Evolutionary conservation across 2,113 vertebrate species (phyloP).

Genomic region (Baryphthengus martii): DNA sequence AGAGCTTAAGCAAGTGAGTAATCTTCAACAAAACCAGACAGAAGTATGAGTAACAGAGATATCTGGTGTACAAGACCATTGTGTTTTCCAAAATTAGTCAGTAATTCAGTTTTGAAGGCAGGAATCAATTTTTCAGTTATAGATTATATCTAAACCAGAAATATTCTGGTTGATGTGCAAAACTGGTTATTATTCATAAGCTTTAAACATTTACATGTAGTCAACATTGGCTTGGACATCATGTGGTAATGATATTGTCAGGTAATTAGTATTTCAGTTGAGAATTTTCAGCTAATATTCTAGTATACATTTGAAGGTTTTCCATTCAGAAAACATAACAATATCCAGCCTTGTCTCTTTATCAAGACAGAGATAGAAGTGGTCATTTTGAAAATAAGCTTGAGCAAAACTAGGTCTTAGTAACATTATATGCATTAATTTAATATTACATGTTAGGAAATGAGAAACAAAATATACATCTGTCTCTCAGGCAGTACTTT

Average conservation of each 20-base stretch:
- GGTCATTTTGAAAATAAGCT: background rate
- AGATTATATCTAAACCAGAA: background rate
- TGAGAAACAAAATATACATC: background rate
- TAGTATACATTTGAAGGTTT: background rate
- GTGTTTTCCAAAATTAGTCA: background rate
- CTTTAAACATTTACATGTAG: background rate
- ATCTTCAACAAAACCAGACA: background rate
- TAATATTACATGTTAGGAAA: background rate
- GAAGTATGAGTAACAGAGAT: background rate
- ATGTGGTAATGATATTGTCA: accelerated
- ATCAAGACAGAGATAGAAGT: background rate
- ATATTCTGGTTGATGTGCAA: background rate
- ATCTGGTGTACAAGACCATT: background rate
- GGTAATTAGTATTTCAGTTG: background rate
- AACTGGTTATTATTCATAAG: background rate
- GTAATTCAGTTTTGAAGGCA: background rate
- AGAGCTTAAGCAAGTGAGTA: background rate
- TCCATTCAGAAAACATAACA: background rate
- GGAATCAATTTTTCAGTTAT: background rate
- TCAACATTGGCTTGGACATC: background rate
- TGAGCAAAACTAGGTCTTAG: background rate
- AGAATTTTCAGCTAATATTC: background rate
- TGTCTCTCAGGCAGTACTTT: background rate
- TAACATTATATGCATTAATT: background rate
- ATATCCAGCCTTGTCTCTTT: background rate